phyloP scores from a whole-genome alignment of 2,113 vertebrate genomes.

The Tenebrosternarchus preto region DNA sequence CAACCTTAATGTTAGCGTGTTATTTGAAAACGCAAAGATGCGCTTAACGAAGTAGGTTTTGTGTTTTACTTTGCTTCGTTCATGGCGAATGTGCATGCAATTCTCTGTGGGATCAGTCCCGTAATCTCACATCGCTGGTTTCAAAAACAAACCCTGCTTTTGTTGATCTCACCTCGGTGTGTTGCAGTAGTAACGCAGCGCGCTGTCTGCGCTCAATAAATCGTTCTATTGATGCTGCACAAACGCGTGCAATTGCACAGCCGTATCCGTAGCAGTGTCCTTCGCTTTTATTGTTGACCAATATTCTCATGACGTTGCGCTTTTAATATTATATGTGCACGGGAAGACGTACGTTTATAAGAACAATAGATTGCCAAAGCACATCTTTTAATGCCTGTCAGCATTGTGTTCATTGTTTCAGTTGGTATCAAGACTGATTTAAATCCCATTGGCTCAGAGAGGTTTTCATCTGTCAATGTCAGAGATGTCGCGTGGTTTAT shows the following conservation, averaged over 20 bases:
- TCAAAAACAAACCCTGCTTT: neutral
- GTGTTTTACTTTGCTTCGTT: neutral
- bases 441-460: constrained; percentile 16
- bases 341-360: neutral
- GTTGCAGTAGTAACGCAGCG: neutral
- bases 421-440: neutral
- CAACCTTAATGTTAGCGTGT: neutral
- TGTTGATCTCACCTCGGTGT: neutral
- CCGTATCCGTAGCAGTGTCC: neutral
- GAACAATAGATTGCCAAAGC: constrained; percentile 27
- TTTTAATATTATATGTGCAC: constrained; percentile 36
- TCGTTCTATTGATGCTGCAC: constrained; percentile 8
- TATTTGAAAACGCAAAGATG: constrained; percentile 1
- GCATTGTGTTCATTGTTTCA: neutral
- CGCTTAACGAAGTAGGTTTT: constrained; percentile 4
- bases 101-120: neutral
- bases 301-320: constrained; percentile 16
- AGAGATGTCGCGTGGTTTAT: neutral
- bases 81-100: neutral
- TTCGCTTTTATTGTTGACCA: neutral
- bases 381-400: constrained; percentile 56
- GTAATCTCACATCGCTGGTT: neutral
- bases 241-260: neutral
- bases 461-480: neutral
- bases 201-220: neutral